Evolutionary conservation across 2,888 invertebrate species (phyloP).

Genomic region (Oligia latruncula): DNA sequence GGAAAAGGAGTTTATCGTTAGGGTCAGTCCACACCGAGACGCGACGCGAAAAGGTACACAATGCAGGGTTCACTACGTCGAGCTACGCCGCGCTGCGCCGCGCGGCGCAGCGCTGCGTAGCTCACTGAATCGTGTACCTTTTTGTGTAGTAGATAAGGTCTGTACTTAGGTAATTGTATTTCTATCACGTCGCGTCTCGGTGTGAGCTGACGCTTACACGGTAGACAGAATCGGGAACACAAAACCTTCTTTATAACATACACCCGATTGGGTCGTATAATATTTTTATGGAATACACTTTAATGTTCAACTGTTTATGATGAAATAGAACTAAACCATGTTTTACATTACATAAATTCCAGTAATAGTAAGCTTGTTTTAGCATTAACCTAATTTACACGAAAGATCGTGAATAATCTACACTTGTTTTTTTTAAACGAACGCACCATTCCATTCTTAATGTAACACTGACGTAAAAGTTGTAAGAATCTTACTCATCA

Average conservation of each 20-base stretch:
- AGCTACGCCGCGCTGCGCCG: no score
- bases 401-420: neutral
- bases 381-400: neutral
- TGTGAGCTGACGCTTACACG: neutral
- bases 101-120: no score
- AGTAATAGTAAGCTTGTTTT: conserved; percentile 11
- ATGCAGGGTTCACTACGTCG: no score
- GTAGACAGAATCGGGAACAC: conserved; percentile 29
- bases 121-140: no score
- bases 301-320: conserved; percentile 20
- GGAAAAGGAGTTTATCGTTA: conserved; percentile 26
- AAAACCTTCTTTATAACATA: conserved; percentile 15
- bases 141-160: no score
- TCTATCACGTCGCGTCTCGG: no score
- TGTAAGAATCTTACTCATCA: conserved; percentile 44
- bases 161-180: no score
- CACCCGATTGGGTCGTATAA: conserved; percentile 15
- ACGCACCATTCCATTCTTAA: neutral
- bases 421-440: neutral
- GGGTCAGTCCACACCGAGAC: no score
- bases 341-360: conserved; percentile 1
- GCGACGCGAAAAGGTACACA: no score
- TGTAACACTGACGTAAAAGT: conserved; percentile 18
- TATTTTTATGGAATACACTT: conserved; percentile 27
- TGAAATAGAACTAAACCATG: neutral